A percentile compares a stretch with the other conserved stretches of the same genome.
Evolutionary conservation across 2,113 vertebrate genomes (phyloP).

Genomic region (Osmerus mordax): DNA sequence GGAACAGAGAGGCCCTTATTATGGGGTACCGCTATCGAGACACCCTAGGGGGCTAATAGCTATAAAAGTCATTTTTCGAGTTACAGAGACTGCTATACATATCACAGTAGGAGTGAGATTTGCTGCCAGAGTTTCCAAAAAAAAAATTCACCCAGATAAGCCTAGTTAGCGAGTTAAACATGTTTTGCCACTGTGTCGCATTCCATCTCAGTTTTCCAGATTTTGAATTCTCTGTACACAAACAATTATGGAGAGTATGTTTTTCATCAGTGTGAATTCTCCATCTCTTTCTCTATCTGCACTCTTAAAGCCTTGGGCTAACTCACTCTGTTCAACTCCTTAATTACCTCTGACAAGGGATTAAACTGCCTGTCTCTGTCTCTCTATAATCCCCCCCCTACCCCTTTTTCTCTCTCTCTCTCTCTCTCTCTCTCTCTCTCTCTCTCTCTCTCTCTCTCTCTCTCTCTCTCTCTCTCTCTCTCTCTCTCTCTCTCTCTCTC

Average conservation of each 20-base stretch:
- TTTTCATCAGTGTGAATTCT: neutral
- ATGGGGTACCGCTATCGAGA: no score
- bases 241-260: neutral
- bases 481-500: neutral
- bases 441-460: neutral
- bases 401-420: neutral
- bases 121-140: neutral
- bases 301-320: neutral
- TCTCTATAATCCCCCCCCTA: neutral
- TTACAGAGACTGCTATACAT: neutral
- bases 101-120: neutral
- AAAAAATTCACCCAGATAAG: neutral
- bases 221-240: no score
- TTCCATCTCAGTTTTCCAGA: neutral
- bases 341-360: conserved; percentile 13
- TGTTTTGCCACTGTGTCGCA: neutral
- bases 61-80: neutral
- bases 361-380: neutral
- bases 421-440: neutral
- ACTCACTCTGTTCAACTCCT: neutral
- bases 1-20: neutral
- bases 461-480: neutral
- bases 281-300: neutral
- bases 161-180: neutral
- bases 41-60: neutral